phyloP scores from a whole-genome alignment of 2,888 invertebrate species.

The Melanostoma mellinum region DNA sequence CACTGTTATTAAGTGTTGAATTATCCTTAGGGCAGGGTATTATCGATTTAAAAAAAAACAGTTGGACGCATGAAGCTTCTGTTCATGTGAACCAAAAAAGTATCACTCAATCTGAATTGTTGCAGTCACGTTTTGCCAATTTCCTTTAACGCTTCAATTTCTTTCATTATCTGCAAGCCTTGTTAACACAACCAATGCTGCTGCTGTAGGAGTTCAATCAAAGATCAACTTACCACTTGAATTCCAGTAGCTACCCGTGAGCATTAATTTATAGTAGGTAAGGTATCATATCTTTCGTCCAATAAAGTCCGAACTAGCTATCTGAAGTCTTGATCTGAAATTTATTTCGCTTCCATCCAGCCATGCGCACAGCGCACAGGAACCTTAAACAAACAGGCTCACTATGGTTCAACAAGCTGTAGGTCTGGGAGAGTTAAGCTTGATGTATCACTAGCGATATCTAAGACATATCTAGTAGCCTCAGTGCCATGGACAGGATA shows the following conservation, averaged over 20 bases:
- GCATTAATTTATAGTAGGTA: slow-evolving; percentile 13
- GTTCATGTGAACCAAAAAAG: no score
- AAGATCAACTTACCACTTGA: slow-evolving; percentile 12
- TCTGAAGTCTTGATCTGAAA: slow-evolving; percentile 15
- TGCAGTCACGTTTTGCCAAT: slow-evolving; percentile 20
- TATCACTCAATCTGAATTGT: neutral
- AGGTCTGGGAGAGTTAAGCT: neutral
- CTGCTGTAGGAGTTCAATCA: neutral
- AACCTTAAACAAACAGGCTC: neutral
- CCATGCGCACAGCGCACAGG: neutral
- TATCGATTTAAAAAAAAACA: no score
- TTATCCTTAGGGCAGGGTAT: no score
- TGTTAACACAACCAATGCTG: slow-evolving; percentile 23
- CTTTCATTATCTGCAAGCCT: slow-evolving; percentile 24
- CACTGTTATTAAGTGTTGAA: no score
- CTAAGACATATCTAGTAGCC: slow-evolving; percentile 22
- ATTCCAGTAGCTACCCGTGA: slow-evolving; percentile 16
- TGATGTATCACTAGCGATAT: slow-evolving; percentile 2
- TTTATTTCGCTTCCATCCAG: slow-evolving; percentile 6
- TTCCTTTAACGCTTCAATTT: slow-evolving; percentile 9
- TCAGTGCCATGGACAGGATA: neutral
- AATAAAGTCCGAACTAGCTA: slow-evolving; percentile 15
- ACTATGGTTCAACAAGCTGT: neutral
- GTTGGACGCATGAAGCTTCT: no score
- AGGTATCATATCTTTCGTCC: slow-evolving; percentile 24